Evolutionary conservation across 2,797 vertebrate genomes (phyloP).

Genomic region (Peromyscus attwateri): DNA sequence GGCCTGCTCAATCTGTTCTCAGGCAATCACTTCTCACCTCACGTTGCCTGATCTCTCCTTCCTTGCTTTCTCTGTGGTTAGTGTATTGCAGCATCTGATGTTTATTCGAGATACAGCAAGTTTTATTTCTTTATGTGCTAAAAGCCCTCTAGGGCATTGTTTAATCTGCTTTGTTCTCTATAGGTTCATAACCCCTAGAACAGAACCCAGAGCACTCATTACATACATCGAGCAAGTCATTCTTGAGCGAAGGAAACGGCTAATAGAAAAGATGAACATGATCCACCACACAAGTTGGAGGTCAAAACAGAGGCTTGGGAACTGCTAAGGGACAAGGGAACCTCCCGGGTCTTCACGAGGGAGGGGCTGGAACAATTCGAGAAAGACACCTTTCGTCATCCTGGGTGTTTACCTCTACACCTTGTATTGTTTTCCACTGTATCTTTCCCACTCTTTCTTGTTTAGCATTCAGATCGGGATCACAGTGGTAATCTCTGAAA

Average conservation of each 20-base stretch:
- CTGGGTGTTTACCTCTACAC: background rate
- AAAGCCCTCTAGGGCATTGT: background rate
- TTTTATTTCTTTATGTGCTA: background rate
- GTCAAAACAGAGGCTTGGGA: background rate
- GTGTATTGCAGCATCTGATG: background rate
- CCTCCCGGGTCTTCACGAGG: background rate
- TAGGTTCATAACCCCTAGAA: background rate
- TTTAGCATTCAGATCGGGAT: slow-evolving; percentile 29
- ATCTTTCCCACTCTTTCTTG: background rate
- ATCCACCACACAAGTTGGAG: background rate
- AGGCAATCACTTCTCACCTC: background rate
- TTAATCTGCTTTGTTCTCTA: background rate
- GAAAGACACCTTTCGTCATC: background rate
- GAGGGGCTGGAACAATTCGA: background rate
- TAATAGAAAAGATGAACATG: background rate
- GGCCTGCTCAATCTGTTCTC: background rate
- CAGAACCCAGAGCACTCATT: background rate
- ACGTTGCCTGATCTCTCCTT: background rate
- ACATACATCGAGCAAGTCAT: background rate
- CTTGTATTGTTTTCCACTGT: background rate
- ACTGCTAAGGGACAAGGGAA: background rate
- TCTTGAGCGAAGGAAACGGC: background rate
- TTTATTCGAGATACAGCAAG: background rate
- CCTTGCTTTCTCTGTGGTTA: background rate
- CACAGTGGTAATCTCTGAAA: slow-evolving; percentile 33